Conservation (phyloP, 2,797 vertebrate species). For the Phalanger gymnotis region DNA sequence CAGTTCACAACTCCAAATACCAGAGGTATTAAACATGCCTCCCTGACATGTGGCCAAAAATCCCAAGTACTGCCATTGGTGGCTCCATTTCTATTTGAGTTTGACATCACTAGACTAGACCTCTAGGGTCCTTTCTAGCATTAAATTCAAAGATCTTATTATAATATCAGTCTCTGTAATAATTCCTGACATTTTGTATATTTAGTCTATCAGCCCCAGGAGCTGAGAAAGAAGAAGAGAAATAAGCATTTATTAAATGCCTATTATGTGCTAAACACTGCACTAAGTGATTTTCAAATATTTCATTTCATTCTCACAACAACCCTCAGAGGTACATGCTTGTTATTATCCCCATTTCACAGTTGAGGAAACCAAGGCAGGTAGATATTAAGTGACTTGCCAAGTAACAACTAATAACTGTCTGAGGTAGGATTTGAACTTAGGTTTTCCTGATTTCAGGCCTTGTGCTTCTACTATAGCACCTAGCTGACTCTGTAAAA, state of each 20-base stretch:
- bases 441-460: neutral
- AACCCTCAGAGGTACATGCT: neutral
- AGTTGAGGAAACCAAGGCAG: neutral
- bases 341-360: neutral
- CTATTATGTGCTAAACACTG: neutral
- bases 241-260: neutral
- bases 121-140: neutral
- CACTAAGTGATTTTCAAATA: neutral
- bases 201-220: too few species aligned
- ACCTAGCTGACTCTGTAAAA: neutral
- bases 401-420: too few species aligned
- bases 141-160: neutral
- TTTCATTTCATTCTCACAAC: neutral
- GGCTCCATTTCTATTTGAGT: neutral
- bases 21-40: neutral
- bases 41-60: neutral
- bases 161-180: neutral
- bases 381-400: neutral
- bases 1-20: neutral
- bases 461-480: neutral
- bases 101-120: neutral
- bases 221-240: neutral
- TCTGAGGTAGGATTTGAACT: neutral
- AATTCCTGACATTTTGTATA: neutral
- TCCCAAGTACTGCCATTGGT: neutral